Conservation (phyloP, 2,888 invertebrate species). For the Chrysotoxum bicinctum region DNA sequence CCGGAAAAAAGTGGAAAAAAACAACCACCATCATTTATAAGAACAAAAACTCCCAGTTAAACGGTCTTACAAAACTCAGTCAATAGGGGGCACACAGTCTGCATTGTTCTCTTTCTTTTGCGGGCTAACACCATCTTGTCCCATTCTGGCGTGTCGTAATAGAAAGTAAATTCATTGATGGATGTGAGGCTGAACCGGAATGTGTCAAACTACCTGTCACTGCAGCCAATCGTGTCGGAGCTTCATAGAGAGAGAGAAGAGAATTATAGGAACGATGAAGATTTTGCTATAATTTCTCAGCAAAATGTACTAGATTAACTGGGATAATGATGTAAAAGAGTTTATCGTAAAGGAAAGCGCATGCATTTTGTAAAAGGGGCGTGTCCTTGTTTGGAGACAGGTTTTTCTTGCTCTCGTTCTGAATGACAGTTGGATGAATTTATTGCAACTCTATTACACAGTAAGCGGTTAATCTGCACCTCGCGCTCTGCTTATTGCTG, state of each 20-base stretch:
- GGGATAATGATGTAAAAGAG: neutral
- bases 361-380: constrained; percentile 52
- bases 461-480: constrained; percentile 69
- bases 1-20: constrained; percentile 55
- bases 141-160: constrained; percentile 53
- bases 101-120: constrained; percentile 34
- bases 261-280: constrained; percentile 49
- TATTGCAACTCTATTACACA: constrained; percentile 72
- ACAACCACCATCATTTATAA: constrained; percentile 68
- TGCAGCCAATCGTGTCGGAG: constrained; percentile 64
- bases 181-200: constrained; percentile 72
- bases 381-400: constrained; percentile 25
- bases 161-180: constrained; percentile 72
- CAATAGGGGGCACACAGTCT: constrained; percentile 64
- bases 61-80: constrained; percentile 65
- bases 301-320: constrained; percentile 45
- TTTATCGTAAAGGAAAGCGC: constrained; percentile 22
- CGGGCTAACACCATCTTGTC: neutral
- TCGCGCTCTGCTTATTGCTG: constrained; percentile 43
- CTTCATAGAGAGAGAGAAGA: constrained; percentile 25
- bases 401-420: constrained; percentile 60
- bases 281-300: constrained; percentile 58
- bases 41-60: constrained; percentile 70
- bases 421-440: constrained; percentile 68
- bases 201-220: constrained; percentile 70